phyloP scores from a whole-genome alignment of 1,140 invertebrate genomes.

The Microvelia longipes region DNA sequence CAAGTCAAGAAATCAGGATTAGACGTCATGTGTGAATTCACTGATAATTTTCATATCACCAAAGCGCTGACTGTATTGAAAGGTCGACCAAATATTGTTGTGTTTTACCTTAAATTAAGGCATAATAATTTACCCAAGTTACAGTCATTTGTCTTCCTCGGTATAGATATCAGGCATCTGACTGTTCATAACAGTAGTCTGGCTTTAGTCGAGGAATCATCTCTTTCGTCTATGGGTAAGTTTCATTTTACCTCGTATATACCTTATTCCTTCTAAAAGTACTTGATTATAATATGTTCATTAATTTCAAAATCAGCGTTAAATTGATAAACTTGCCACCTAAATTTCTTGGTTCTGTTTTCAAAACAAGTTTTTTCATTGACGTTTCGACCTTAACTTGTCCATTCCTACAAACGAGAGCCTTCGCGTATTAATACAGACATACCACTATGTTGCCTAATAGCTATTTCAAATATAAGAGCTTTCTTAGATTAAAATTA shows the following conservation, averaged over 20 bases:
- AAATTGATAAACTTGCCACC: background rate
- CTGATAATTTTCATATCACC: slow-evolving; percentile 52
- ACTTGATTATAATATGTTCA: background rate
- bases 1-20: slow-evolving; percentile 69
- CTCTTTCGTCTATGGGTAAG: slow-evolving; percentile 65
- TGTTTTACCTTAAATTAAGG: slow-evolving; percentile 69
- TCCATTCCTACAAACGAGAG: too few species aligned
- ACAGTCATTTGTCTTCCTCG: slow-evolving; percentile 69
- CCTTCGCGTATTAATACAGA: too few species aligned
- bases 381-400: too few species aligned
- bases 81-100: slow-evolving; percentile 45
- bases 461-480: too few species aligned
- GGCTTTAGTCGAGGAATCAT: slow-evolving; percentile 68
- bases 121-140: slow-evolving; percentile 69
- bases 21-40: slow-evolving; percentile 71
- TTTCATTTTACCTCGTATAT: background rate
- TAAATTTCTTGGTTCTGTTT: background rate
- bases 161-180: slow-evolving; percentile 67
- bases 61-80: slow-evolving; percentile 59
- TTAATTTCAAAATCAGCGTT: background rate
- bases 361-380: background rate
- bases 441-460: too few species aligned
- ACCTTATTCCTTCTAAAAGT: too few species aligned
- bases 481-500: too few species aligned
- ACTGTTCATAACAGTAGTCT: slow-evolving; percentile 75